Conservation (phyloP, 2,888 invertebrate species). For the Odontothrips loti region DNA sequence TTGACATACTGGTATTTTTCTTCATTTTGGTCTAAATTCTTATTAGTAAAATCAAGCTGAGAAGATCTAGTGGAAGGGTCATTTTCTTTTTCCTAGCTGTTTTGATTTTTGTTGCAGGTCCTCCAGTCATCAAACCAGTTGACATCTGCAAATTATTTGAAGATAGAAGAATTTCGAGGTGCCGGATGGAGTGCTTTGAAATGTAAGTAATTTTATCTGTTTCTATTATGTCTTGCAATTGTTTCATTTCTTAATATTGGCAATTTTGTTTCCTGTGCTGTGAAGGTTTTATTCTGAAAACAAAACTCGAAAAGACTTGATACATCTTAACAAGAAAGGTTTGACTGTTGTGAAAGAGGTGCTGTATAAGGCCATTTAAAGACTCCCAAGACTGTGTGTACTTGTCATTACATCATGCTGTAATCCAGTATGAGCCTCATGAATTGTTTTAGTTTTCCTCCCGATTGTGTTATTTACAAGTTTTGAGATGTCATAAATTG, state of each 20-base stretch:
- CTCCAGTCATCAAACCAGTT: background rate
- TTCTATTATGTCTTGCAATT: background rate
- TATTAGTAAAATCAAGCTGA: background rate
- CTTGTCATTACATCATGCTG: background rate
- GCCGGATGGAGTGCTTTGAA: conserved; percentile 5
- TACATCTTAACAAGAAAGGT: background rate
- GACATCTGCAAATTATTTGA: background rate
- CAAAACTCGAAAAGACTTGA: background rate
- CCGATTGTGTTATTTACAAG: background rate
- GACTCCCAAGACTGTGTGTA: too few species aligned
- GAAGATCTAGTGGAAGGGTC: background rate
- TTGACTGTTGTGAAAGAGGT: background rate
- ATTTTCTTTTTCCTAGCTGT: background rate
- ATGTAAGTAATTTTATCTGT: background rate
- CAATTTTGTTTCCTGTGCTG: background rate
- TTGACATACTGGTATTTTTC: background rate
- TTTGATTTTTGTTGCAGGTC: background rate
- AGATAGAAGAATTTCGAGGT: background rate
- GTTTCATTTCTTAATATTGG: background rate
- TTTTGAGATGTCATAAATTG: background rate
- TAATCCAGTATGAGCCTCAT: background rate
- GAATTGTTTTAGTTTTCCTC: background rate
- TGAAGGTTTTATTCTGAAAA: background rate
- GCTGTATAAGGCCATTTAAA: background rate
- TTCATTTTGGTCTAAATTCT: background rate